A percentile compares a stretch with the other conserved stretches of the same genome.
These are phyloP conservation scores for Nematostella vectensis DNA, from an alignment of 92 coral and sea anemone genomes.

Conservation along the genomic window DNA sequence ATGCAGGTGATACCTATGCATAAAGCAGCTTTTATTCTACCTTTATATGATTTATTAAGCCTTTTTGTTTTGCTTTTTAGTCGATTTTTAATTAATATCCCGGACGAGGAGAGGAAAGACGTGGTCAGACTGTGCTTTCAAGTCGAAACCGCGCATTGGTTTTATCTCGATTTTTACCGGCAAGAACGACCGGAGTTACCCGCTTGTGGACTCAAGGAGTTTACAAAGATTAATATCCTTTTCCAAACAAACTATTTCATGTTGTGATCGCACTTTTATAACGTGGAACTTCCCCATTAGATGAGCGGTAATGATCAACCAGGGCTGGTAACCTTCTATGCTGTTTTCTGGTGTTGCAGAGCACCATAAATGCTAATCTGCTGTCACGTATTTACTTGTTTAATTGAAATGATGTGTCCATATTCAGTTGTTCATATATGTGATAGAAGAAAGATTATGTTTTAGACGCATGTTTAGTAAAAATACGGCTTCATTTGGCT, in stretches of 20 bases:
- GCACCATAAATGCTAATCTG: no score
- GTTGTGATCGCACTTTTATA: neutral
- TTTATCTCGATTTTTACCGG: conserved; percentile 86
- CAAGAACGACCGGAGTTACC: conserved; percentile 86
- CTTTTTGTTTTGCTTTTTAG: conserved; percentile 17
- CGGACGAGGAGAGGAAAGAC: conserved; percentile 86
- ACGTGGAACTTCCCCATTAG: no score
- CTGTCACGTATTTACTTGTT: no score
- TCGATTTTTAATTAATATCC: conserved; percentile 92
- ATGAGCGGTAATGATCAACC: no score
- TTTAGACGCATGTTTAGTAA: no score
- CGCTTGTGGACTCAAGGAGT: conserved; percentile 82
- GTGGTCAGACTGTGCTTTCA: conserved; percentile 93
- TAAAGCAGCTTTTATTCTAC: no score
- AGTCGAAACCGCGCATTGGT: conserved; percentile 97
- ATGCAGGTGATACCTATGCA: conserved; percentile 58
- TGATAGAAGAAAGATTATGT: no score
- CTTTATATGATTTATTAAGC: neutral
- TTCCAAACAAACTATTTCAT: neutral
- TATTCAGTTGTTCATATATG: no score
- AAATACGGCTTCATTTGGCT: no score
- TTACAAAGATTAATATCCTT: conserved; percentile 94
- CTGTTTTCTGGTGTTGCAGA: no score
- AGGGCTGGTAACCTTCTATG: no score
- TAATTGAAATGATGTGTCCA: no score